These are phyloP conservation scores for Cisticola juncidis DNA, from an alignment of 2,113 vertebrate genomes.

Conservation along the genomic window DNA sequence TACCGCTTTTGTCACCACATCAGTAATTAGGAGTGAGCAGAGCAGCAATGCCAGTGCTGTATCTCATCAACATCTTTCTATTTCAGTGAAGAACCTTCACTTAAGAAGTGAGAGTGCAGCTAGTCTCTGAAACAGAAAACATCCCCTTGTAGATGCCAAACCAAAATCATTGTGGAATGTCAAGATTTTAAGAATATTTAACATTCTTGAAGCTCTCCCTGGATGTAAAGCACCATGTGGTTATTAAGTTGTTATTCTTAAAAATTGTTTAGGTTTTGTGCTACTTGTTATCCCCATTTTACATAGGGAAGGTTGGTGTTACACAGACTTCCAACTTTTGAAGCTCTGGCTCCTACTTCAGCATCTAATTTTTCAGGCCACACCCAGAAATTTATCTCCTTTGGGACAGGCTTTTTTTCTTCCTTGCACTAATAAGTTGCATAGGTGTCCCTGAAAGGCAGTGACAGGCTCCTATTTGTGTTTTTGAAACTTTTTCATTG, in stretches of 20 bases:
- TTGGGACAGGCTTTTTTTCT: not conserved
- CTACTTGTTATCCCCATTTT: not conserved
- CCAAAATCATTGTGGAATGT: not conserved
- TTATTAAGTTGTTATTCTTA: not conserved
- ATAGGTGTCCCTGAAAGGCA: not conserved
- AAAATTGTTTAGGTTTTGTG: not conserved
- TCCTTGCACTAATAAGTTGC: not conserved
- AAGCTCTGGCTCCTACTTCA: not conserved
- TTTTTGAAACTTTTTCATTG: not conserved
- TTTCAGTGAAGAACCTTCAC: not conserved
- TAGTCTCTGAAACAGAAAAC: not conserved
- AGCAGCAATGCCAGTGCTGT: not conserved
- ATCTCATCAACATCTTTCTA: not conserved
- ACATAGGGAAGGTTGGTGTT: not conserved
- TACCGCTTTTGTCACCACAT: not conserved
- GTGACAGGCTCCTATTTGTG: not conserved
- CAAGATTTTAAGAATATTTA: not conserved
- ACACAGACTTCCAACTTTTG: not conserved
- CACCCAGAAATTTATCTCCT: not conserved
- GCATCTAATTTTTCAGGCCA: not conserved
- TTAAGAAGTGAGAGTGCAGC: not conserved
- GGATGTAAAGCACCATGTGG: not conserved
- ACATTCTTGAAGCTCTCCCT: not conserved
- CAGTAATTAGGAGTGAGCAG: not conserved
- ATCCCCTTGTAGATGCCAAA: not conserved